Evolutionary conservation across 2,113 vertebrate genomes (phyloP).

Genomic region (Hyperoodon ampullatus): DNA sequence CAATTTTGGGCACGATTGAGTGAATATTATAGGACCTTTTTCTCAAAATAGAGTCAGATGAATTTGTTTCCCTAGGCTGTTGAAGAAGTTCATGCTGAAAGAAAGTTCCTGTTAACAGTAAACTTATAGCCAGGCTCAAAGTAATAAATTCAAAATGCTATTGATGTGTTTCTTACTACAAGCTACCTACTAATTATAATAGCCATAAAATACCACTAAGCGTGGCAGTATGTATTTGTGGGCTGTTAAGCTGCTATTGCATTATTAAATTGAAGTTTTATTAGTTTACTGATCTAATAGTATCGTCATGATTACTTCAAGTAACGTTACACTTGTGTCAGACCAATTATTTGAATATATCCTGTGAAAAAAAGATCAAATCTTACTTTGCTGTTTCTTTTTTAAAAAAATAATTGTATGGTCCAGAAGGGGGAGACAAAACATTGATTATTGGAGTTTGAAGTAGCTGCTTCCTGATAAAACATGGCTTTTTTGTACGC

Average conservation of each 20-base stretch:
- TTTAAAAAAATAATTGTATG: not conserved
- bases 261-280: slow-evolving; percentile 49
- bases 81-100: not conserved
- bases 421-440: slow-evolving; percentile 84
- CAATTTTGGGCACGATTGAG: not conserved
- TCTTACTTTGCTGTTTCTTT: not conserved
- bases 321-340: not conserved
- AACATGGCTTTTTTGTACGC: not conserved
- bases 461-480: slow-evolving; percentile 33
- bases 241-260: slow-evolving; percentile 30
- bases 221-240: not conserved
- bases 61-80: not conserved
- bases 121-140: not conserved
- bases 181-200: not conserved
- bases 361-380: slow-evolving; percentile 24
- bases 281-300: slow-evolving; percentile 43
- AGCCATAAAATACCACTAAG: slow-evolving; percentile 11
- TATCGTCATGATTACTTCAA: slow-evolving; percentile 1
- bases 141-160: slow-evolving; percentile 6
- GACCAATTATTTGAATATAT: slow-evolving; percentile 47
- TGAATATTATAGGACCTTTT: not conserved
- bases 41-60: not conserved
- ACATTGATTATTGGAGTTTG: slow-evolving; percentile 69
- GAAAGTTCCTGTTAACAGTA: slow-evolving; percentile 4
- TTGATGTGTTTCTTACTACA: not conserved